Evolutionary conservation across 1,140 invertebrate species (phyloP), one percentile per base, ranked within the genome.

Genomic region (Eubasilissa regina): DNA sequence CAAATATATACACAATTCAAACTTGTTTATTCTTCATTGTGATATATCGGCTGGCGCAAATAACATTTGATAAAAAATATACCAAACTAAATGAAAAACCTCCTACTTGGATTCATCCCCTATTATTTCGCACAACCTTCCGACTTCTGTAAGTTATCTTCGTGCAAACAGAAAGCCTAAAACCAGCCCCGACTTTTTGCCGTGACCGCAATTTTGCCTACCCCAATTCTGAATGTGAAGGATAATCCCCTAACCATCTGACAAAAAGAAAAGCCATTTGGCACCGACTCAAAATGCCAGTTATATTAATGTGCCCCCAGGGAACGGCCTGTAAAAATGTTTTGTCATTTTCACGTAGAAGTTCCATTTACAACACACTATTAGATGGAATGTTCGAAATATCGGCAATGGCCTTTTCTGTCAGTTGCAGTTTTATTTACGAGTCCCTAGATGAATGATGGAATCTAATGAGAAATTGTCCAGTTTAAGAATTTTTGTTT

Each of bases 341-440:
- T 51, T 51, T 8, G n/a, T 51, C 48, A 12, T 51, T 51, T 51
- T 51, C n/a, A 51, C n/a, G 48, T 51, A 1, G 11, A 8, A 3
- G 11, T 13, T 51, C 11, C 48, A 51, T 3, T 51, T 51, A 1
- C 25, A 35, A 35, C 25, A 35, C 25, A 35, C 25, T 35, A 3
- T 35, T 51, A 8, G 11, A 51, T 8, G 48, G 1, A 3, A 15
- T 51, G 11, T 51, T 51, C 9, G 48, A 8, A 51, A 15, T 51
- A 15, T 51, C 48, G 48, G 25, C 4, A 6, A 43, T 4, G 12
- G 21, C 19, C 35, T 25, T 8, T 43, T 44, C 60, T 64, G 35
- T 43, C 21, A 64, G 60, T 64, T 64, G 60, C 60, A 64, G 25
- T 64, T 64, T 35, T 64, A 51, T 51, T 51, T 51, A 51, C n/a